Conservation (phyloP, 1,140 invertebrate genomes). For the Drosophila azteca region DNA sequence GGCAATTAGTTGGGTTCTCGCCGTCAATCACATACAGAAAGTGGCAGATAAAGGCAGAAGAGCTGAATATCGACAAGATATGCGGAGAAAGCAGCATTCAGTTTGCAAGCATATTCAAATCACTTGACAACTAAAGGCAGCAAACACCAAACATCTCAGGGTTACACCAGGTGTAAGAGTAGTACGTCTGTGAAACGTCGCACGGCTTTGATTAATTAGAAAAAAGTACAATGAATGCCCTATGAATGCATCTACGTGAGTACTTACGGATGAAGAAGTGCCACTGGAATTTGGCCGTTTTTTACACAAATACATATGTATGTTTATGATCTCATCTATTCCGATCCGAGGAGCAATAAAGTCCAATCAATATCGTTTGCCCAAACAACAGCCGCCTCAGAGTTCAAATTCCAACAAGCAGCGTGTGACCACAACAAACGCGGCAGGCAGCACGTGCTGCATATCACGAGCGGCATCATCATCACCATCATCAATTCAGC, state of each 20-base stretch:
- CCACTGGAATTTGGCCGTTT: not conserved
- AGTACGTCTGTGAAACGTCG: too few species aligned
- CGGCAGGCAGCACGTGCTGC: constrained; percentile 26
- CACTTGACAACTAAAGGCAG: too few species aligned
- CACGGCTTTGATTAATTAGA: too few species aligned
- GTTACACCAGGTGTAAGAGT: too few species aligned
- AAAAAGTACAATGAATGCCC: too few species aligned
- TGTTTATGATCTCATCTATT: constrained; percentile 27
- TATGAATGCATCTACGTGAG: too few species aligned
- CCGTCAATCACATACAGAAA: too few species aligned
- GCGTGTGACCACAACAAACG: constrained; percentile 21
- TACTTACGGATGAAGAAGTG: too few species aligned
- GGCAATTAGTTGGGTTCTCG: too few species aligned
- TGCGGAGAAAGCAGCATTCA: not conserved
- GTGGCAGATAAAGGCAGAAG: too few species aligned
- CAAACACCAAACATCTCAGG: too few species aligned
- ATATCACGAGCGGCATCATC: constrained; percentile 39
- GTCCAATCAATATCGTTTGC: constrained; percentile 29
- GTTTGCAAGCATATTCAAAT: not conserved
- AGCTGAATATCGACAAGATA: too few species aligned
- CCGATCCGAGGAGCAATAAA: constrained; percentile 37
- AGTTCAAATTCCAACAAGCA: constrained; percentile 36
- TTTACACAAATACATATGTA: not conserved
- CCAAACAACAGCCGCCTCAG: constrained; percentile 19
- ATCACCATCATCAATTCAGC: constrained; percentile 20